Evolutionary conservation across 2,113 vertebrate species (phyloP), one percentile per base, ranked within the genome.

Genomic region (Nyctereutes procyonoides): DNA sequence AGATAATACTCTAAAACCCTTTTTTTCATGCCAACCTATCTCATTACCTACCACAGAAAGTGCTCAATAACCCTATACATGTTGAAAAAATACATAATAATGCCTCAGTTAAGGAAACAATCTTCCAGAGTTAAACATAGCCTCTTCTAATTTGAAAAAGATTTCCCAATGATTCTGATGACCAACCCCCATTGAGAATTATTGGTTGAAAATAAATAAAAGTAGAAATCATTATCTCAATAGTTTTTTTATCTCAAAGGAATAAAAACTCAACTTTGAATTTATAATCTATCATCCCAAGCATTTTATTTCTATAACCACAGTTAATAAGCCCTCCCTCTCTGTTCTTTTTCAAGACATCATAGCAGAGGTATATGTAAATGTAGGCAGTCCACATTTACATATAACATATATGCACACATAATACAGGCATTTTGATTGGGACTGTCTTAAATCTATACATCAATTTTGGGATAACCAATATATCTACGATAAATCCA

Each of bases 221-320:
- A 77, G 13, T 10, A 74, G 51, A 96, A 91, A 90, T 90, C 62
- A 90, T 28, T 65, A 82, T 73, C n/a, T 65, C 62, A 90, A 48
- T 19, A 43, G 19, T 4, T 67, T 80, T 73, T 92, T 96, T 48
- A 77, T 53, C 60, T 30, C 96, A 95, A 60, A 8, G 53, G 43
- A 92, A 90, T 8, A 94, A 81, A 95, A 94, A 87, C 16, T 71
- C 60, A 92, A 55, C 12, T 38, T 92, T 58, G 93, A 96, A 96
- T 56, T 92, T 73, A 84, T 56, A 84, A 58, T 79, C 63, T 84
- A 60, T 90, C 51, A 86, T 43, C 35, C n/a, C 55, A 92, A 92
- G 8, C 4, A 88, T 56, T 81, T 97, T 30, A 90, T 3, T n/a
- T 90, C 58, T 93, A 56, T 67, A 88, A 43, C 89, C 6, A 76